These are phyloP conservation scores for Cyprinella venusta DNA, from an alignment of 2,797 vertebrate species.

Conservation along the genomic window DNA sequence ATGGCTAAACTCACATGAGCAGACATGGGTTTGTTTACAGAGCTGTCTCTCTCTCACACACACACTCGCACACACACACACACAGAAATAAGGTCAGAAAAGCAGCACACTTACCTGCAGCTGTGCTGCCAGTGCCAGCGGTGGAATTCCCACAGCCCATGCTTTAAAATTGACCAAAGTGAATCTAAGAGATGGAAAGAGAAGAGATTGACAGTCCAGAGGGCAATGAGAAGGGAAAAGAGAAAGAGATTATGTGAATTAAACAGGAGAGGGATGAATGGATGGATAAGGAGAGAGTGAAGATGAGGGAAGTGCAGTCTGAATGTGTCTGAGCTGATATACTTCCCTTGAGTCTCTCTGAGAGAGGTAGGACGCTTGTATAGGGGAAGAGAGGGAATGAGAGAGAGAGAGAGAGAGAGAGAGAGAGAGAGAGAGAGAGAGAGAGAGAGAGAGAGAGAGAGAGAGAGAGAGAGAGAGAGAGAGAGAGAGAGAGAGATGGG, in stretches of 20 bases:
- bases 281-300: background rate
- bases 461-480: constrained; percentile 1
- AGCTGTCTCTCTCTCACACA: background rate
- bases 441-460: too few relatives aligned
- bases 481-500: constrained; percentile 11
- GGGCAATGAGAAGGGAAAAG: background rate
- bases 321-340: constrained; percentile 39
- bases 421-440: constrained; percentile 6
- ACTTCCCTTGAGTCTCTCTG: constrained; percentile 38
- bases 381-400: background rate
- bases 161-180: constrained; percentile 1
- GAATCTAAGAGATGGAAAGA: constrained; percentile 27
- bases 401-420: constrained; percentile 17
- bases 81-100: constrained; percentile 1
- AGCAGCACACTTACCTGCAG: constrained; percentile 58
- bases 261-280: background rate
- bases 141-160: constrained; percentile 80
- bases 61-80: background rate
- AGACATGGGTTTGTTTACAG: background rate
- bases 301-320: constrained; percentile 20
- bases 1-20: background rate
- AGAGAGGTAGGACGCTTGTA: constrained; percentile 16
- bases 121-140: constrained; percentile 53
- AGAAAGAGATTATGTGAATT: background rate
- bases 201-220: background rate